Conservation (phyloP, 2,113 vertebrate species). For the Eublepharis macularius region DNA sequence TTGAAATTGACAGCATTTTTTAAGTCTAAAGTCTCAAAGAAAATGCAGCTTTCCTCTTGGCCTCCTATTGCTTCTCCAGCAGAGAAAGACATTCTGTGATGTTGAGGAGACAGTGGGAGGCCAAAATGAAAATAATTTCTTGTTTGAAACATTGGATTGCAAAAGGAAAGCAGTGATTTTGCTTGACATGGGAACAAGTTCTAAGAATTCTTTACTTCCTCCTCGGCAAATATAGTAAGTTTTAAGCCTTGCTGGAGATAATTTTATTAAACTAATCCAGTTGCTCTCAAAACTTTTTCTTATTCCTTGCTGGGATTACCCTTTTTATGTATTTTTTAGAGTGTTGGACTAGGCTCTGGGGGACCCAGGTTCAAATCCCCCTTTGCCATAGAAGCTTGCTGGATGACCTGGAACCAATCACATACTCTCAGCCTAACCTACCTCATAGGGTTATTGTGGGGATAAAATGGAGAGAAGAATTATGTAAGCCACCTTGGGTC, state of each 20-base stretch:
- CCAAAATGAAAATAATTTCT: conserved; percentile 60
- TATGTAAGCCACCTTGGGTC: too few species aligned
- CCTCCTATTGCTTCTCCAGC: conserved; percentile 63
- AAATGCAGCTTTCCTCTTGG: conserved; percentile 65
- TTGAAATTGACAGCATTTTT: conserved; percentile 66
- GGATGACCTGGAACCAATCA: too few species aligned
- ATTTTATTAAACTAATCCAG: conserved; percentile 30
- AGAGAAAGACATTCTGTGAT: conserved; percentile 61
- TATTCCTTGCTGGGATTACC: not conserved
- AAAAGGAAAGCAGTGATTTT: conserved; percentile 46
- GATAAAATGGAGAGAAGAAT: too few species aligned
- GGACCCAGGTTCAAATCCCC: too few species aligned
- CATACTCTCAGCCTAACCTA: too few species aligned
- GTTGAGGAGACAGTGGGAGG: conserved; percentile 55
- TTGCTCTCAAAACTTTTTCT: not conserved
- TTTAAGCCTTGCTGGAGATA: conserved; percentile 35
- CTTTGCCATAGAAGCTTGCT: too few species aligned
- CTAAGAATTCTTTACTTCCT: conserved; percentile 30
- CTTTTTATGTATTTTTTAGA: accelerated
- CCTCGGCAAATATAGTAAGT: conserved; percentile 14
- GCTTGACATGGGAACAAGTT: conserved; percentile 26
- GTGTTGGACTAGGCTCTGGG: too few species aligned
- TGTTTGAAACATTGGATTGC: conserved; percentile 61
- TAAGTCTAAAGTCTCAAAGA: conserved; percentile 64
- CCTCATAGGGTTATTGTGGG: too few species aligned